Percentiles rank a stretch among this genome's conserved stretches.
These are phyloP conservation scores for Anarsia innoxiella DNA, from an alignment of 2,888 invertebrate species.

Conservation along the genomic window DNA sequence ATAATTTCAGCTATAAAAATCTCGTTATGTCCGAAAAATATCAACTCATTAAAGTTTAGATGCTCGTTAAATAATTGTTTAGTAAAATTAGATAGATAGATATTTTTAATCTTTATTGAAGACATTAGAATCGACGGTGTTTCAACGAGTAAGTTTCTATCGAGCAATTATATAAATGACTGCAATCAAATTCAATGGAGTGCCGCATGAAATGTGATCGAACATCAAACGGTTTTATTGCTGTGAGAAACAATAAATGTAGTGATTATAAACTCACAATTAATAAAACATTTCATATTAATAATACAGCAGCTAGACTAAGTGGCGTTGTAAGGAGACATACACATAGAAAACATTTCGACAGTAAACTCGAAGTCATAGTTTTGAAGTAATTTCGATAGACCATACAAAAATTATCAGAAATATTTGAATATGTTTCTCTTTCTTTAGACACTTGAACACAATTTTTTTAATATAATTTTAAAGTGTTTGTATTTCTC, in stretches of 20 bases:
- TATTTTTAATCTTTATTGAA: conserved; percentile 52
- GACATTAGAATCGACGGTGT: conserved; percentile 56
- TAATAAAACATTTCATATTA: conserved; percentile 46
- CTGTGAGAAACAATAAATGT: conserved; percentile 67
- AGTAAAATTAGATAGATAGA: conserved; percentile 38
- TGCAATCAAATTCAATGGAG: conserved; percentile 65
- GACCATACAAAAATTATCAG: no score
- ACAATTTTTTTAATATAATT: no score
- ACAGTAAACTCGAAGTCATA: no score
- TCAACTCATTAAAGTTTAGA: conserved; percentile 33
- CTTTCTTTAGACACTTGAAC: no score
- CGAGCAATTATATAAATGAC: conserved; percentile 67
- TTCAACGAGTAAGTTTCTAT: conserved; percentile 56
- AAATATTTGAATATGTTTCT: no score
- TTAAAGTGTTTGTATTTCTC: no score
- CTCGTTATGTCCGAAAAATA: conserved; percentile 25
- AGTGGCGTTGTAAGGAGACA: background rate
- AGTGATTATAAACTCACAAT: conserved; percentile 54
- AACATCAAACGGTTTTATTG: conserved; percentile 50
- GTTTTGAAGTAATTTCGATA: no score
- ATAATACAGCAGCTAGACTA: conserved; percentile 24
- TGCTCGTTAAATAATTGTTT: conserved; percentile 43
- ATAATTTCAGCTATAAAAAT: conserved; percentile 8
- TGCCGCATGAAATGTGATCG: conserved; percentile 55
- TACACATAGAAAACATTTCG: background rate